Evolutionary conservation across 2,888 invertebrate species (phyloP), one percentile per base, ranked within the genome.

Genomic region (Dicycla oo): DNA sequence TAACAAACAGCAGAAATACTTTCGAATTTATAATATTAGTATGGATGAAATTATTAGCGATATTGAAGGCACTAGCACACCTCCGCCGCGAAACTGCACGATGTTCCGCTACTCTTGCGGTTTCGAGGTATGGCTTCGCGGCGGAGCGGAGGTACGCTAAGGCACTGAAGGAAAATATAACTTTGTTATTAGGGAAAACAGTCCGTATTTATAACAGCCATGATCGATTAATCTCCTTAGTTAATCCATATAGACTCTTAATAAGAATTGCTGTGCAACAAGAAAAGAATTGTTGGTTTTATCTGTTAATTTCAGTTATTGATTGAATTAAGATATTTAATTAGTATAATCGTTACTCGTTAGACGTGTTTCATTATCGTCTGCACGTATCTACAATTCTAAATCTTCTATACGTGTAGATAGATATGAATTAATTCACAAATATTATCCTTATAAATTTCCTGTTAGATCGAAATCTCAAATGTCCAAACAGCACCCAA

Each of bases 311-410:
- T 18, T 45, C 10, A 40, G 26, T 61, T 38, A 47, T 20, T 56
- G 18, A 40, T 13, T 30, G 38, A 63, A 70, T 69, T 47, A 56
- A 30, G 13, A 23, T 40, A 40, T 40, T 54, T 40, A 54, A 40
- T 47, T 11, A n/a, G 3, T 40, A 18, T 49, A 58, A 47, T 73
- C 72, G 11, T 18, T 49, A 58, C 40, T 73, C 72, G 11, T 18
- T n/a, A 38, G 26, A 45, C 45, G 20, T 62, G 15, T 20, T 40
- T 20, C 1, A 54, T 63, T 23, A 54, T 0, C 7, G 23, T 34
- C 20, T 53, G 8, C 8, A 23, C 51, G 7, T 30, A 51, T 6
- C 7, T 38, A 38, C 18, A 1, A 43, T n/a, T 65, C 6, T n/a
- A 43, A 6, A 11, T 58, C 8, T 0, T 8, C 8, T 3, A 2